Conservation (phyloP, 2,888 invertebrate genomes). For the Protodeltote pygarga region DNA sequence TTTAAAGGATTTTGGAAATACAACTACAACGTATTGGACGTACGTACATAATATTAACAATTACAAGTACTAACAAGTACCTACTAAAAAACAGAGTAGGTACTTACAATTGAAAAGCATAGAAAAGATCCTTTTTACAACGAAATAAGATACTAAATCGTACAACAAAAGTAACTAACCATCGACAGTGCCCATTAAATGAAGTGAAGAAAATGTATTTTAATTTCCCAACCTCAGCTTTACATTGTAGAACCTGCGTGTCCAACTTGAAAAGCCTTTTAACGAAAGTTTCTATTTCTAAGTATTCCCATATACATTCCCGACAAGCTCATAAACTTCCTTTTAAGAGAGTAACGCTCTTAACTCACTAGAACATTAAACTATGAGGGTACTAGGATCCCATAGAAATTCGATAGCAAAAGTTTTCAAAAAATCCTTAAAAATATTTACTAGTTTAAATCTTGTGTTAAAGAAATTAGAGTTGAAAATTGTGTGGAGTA, state of each 20-base stretch:
- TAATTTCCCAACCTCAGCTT: neutral
- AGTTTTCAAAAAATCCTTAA: slow-evolving; percentile 12
- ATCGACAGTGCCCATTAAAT: too few relatives aligned
- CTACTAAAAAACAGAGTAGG: too few relatives aligned
- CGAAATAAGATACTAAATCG: too few relatives aligned
- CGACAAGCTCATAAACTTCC: slow-evolving; percentile 24
- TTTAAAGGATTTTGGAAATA: too few relatives aligned
- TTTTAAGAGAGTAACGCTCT: slow-evolving; percentile 29
- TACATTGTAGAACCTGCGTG: slow-evolving; percentile 10
- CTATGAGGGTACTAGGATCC: slow-evolving; percentile 32
- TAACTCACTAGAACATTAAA: slow-evolving; percentile 44
- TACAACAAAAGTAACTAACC: too few relatives aligned
- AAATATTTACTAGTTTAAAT: neutral
- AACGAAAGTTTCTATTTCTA: slow-evolving; percentile 18
- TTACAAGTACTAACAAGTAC: too few relatives aligned
- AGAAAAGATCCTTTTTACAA: too few relatives aligned
- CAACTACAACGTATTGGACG: too few relatives aligned
- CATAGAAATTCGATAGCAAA: slow-evolving; percentile 37
- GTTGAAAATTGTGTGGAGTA: slow-evolving; percentile 6
- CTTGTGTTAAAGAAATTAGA: neutral
- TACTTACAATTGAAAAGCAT: too few relatives aligned
- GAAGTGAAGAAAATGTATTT: slow-evolving; percentile 6
- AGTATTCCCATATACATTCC: slow-evolving; percentile 26
- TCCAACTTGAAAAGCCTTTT: slow-evolving; percentile 20
- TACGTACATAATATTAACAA: too few relatives aligned